Conservation (phyloP, 53 echinoderm and acorn worm genomes). For the Luidia sarsii region DNA sequence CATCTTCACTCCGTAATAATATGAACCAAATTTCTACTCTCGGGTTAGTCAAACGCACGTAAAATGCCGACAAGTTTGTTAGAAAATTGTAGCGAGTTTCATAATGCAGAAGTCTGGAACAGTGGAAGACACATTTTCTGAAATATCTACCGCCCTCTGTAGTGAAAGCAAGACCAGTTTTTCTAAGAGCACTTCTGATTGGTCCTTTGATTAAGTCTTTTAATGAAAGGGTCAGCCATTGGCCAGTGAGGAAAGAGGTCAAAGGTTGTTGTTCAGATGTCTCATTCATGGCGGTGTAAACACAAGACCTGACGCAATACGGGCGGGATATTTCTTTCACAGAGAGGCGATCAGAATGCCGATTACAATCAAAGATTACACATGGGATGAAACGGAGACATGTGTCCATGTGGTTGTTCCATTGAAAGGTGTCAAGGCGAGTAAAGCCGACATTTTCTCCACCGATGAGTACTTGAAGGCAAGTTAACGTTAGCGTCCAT, state of each 20-base stretch:
- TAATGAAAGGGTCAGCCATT: not conserved
- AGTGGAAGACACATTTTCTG: too few relatives aligned
- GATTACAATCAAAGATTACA: conserved; percentile 86
- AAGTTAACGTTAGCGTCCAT: not conserved
- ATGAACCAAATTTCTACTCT: too few relatives aligned
- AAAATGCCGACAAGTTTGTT: too few relatives aligned
- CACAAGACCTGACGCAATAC: conserved; percentile 11
- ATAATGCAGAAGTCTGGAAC: too few relatives aligned
- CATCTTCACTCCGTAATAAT: too few relatives aligned
- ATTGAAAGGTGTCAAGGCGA: conserved; percentile 91
- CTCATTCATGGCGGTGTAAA: not conserved
- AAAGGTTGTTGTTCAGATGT: conserved; percentile 5
- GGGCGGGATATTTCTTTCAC: not conserved
- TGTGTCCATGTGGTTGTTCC: conserved; percentile 87
- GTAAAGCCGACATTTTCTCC: conserved; percentile 95
- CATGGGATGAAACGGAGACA: conserved; percentile 87
- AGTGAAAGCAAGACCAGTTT: too few relatives aligned
- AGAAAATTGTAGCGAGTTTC: too few relatives aligned
- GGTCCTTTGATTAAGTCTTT: not conserved
- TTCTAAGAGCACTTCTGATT: conserved; percentile 20
- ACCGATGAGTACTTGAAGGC: conserved; percentile 97
- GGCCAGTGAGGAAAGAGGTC: conserved; percentile 5
- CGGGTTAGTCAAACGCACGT: too few relatives aligned
- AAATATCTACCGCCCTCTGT: not conserved
- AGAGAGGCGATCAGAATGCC: conserved; percentile 66